Base-by-base conservation (phyloP, 1,140 invertebrate genomes). In the Zaprionus taronus region DNA sequence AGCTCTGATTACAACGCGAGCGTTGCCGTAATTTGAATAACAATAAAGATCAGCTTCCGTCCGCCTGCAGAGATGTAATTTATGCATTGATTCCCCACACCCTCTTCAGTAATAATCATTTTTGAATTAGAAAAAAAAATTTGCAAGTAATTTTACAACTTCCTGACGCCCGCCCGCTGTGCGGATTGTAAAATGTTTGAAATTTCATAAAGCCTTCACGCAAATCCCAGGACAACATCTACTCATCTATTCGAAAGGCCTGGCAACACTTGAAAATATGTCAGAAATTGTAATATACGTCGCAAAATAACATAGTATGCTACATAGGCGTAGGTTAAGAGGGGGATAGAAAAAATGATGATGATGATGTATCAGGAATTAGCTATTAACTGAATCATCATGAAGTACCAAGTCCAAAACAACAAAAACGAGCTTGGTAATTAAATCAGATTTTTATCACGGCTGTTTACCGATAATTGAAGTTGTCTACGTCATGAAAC, bases 31-130 rank as follows among this genome's bases (percentile, higher is more conserved):
- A 90, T 90, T 90, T 90, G 81, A 90, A 90, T 90, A 90, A 90
- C 86, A 90, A 90, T 91, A 90, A 90, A 90, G 85, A 91, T 90
- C 79, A 80, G 79, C 76, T 67, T 85, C 81, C 67, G 72, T 79
- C 64, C 81, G 79, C 47, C 51, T 51, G 67, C 77, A 63, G 71
- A 78, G 68, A 71, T 84, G 63, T 90, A 90, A 90, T 90, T 90
- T 90, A 90, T 90, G 85, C 85, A 90, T 90, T 90, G 85, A 90
- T 85, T 90, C 77, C 53, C 28, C 17, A 28, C 22, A 14, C 51
- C 11, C 24, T 4, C 14, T 26, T n/a, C 6, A 68, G 76, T 85
- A 85, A 90, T 90, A 90, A 89, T 89, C 78, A 85, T 85, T 90
- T 89, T 80, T 73, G 79, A 89, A 89, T 89, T 90, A 90, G 61